Base-by-base conservation (phyloP, 2,888 invertebrate genomes). In the Leptinotarsa tumamoca region DNA sequence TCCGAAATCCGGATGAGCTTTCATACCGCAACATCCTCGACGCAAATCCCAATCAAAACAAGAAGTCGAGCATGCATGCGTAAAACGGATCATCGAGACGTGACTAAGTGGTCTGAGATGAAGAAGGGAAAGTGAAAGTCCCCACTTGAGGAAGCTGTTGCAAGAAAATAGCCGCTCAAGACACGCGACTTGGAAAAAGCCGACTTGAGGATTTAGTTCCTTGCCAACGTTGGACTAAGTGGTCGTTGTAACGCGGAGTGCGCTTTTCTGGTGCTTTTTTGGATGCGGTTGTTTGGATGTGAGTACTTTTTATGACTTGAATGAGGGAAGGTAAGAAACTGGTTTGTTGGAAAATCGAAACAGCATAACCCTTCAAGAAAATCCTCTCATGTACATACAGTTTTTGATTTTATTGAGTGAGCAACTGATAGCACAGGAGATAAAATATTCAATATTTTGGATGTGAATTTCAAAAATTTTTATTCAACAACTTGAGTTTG, bases 71-170 rank as follows among this genome's bases (percentile, higher is more conserved):
- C 58, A 49, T 63, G 63, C 18, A 63, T 72, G 67, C 69, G 67
- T 66, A 67, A 51, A 67, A 18, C 66, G 33, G 4, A 69, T 56
- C 69, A 54, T 67, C 69, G 66, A 72, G 71, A 74, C 73, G 74
- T 74, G 73, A 75, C 68, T 73, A 68, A 70, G 70, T 43, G 52
- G 56, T 61, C 27, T 58, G 18, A 70, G 75, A 74, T 71, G 67
- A 77, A 77, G 58, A 81, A 77, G 79, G 80, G 82, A 82, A 82
- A 82, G 82, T 82, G 74, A 80, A 78, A 78, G 80, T 79, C 81
- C 71, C 75, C 66, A 52, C 63, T 63, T 27, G 70, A 75, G 76
- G 79, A 78, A 78, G 76, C 75, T 76, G 80, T 71, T 69, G 78
- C 73, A 80, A 79, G 76, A 78, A 79, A 80, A 79, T 80, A 73